These are phyloP conservation scores for Carpatolechia fugitivella DNA, from an alignment of 2,888 invertebrate genomes.

Conservation along the genomic window DNA sequence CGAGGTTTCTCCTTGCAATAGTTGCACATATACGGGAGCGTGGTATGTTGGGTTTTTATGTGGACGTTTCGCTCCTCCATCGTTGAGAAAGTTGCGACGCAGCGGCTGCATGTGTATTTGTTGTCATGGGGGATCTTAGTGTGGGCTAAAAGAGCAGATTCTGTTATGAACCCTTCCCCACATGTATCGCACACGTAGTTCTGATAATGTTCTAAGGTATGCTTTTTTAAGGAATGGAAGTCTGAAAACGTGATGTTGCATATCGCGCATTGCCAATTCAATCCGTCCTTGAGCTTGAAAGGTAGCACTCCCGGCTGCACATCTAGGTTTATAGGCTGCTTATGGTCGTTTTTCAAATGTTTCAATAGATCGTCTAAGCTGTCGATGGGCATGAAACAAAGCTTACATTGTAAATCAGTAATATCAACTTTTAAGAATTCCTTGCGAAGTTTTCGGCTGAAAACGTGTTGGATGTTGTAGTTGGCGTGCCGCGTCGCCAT, in stretches of 20 bases:
- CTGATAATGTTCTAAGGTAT: conserved; percentile 66
- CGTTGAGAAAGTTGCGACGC: conserved; percentile 65
- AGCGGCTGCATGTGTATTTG: conserved; percentile 65
- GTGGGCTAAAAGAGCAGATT: conserved; percentile 61
- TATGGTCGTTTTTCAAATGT: conserved; percentile 67
- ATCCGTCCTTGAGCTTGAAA: conserved; percentile 64
- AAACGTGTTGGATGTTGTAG: conserved; percentile 62
- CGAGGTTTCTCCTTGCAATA: conserved; percentile 70
- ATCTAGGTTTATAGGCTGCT: conserved; percentile 64
- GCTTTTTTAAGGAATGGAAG: conserved; percentile 62
- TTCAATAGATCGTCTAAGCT: conserved; percentile 56
- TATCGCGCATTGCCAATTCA: conserved; percentile 66
- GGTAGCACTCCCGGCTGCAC: conserved; percentile 69
- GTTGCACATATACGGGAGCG: conserved; percentile 64
- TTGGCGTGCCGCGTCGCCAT: conserved; percentile 66
- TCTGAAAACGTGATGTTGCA: conserved; percentile 64
- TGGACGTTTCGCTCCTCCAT: conserved; percentile 62
- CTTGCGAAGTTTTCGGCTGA: conserved; percentile 63
- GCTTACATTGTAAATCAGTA: conserved; percentile 67
- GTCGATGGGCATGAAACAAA: conserved; percentile 63
- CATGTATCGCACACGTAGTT: conserved; percentile 72
- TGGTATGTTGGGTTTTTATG: conserved; percentile 65
- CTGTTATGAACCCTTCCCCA: conserved; percentile 70
- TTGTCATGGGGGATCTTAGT: conserved; percentile 66
- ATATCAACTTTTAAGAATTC: conserved; percentile 70